A percentile compares a stretch with the other conserved stretches of the same genome.
These are phyloP conservation scores for Drosophila tropicalis DNA, from an alignment of 1,140 invertebrate genomes.

Conservation along the genomic window DNA sequence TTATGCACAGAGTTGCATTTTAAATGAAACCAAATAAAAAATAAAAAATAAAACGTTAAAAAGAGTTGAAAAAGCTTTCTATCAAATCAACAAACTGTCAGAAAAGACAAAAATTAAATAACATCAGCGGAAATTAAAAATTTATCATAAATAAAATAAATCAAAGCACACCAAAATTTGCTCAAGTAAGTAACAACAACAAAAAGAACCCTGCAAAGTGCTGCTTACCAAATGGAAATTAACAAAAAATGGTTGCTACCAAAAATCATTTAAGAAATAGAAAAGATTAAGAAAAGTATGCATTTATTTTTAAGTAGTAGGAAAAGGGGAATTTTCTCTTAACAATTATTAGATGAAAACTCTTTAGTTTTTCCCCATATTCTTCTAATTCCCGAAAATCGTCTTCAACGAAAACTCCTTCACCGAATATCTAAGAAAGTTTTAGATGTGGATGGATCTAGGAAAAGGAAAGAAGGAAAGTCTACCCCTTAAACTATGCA, in stretches of 20 bases:
- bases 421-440: no score
- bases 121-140: conserved; percentile 16
- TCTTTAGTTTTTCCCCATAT: no score
- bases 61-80: conserved; percentile 15
- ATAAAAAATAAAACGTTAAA: conserved; percentile 23
- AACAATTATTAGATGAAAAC: no score
- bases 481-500: no score
- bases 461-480: no score
- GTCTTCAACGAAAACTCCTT: no score
- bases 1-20: conserved; percentile 68
- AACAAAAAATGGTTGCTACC: conserved; percentile 66
- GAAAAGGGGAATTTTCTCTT: no score
- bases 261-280: conserved; percentile 26
- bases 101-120: conserved; percentile 8
- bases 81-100: conserved; percentile 62
- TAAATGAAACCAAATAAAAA: conserved; percentile 45
- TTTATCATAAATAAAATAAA: conserved; percentile 33
- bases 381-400: no score
- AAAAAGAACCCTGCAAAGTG: neutral
- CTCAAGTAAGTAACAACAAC: conserved; percentile 61
- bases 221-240: conserved; percentile 51
- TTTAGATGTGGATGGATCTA: no score
- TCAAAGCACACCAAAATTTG: conserved; percentile 27
- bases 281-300: neutral
- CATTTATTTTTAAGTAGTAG: no score